Percentiles rank a stretch among this genome's conserved stretches.
phyloP scores from a whole-genome alignment of 2,113 vertebrate genomes.

The Malurus alboscapulatus region DNA sequence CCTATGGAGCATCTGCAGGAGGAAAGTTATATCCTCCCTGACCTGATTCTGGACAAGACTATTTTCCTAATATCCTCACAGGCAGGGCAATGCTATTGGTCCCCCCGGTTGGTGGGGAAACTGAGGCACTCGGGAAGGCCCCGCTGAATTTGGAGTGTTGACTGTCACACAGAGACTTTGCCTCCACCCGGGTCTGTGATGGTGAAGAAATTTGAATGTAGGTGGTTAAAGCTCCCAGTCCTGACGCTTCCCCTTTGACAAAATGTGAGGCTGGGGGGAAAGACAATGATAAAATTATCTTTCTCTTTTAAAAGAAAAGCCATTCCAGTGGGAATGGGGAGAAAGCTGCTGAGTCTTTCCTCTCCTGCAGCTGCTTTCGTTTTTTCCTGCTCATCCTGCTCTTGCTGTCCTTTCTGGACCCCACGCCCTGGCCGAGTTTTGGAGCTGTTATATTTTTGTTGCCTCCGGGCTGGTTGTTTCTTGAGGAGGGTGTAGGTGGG shows the following conservation, averaged over 20 bases:
- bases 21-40: background rate
- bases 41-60: rapidly evolving
- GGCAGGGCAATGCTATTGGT: background rate
- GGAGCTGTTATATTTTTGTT: background rate
- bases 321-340: background rate
- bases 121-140: background rate
- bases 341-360: background rate
- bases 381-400: background rate
- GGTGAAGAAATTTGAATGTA: background rate
- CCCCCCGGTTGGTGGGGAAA: background rate
- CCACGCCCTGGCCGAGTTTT: rapidly evolving
- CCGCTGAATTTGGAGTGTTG: rapidly evolving
- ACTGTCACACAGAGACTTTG: background rate
- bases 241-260: rapidly evolving
- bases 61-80: background rate
- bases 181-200: background rate
- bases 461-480: background rate
- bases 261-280: background rate
- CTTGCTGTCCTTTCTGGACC: background rate
- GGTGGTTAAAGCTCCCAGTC: background rate
- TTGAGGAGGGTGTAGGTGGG: background rate
- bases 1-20: background rate
- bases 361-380: background rate
- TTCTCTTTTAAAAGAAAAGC: background rate
- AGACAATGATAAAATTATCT: background rate